These are phyloP conservation scores for Entomobrya proxima DNA, from an alignment of 2,888 invertebrate species.

Conservation along the genomic window DNA sequence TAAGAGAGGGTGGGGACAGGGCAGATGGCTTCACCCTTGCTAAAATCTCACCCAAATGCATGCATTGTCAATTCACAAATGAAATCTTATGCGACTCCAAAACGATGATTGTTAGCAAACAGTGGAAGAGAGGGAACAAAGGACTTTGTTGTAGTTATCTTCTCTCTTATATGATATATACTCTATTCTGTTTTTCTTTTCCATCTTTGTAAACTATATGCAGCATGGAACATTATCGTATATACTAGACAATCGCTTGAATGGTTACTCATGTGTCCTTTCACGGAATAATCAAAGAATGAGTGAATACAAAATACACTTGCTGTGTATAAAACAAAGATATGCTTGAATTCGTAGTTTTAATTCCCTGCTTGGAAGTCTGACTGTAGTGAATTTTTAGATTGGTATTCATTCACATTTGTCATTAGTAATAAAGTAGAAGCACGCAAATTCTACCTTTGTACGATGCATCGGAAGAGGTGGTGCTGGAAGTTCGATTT, in stretches of 20 bases:
- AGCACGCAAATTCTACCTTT: not conserved
- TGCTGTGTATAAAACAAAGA: slow-evolving; percentile 47
- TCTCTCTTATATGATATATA: not conserved
- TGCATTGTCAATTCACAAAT: slow-evolving; percentile 20
- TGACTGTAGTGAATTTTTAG: slow-evolving; percentile 1
- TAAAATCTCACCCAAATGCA: no score
- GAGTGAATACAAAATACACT: not conserved
- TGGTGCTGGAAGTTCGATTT: no score
- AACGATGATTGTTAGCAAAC: slow-evolving; percentile 36
- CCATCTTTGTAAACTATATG: slow-evolving; percentile 28
- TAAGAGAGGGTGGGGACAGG: slow-evolving; percentile 43
- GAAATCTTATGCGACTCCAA: slow-evolving; percentile 37
- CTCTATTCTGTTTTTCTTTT: not conserved
- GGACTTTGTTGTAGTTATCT: not conserved
- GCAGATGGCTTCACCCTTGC: not conserved
- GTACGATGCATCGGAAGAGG: no score
- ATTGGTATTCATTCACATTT: not conserved
- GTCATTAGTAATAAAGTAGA: not conserved
- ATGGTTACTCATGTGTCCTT: slow-evolving; percentile 37
- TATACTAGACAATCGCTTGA: slow-evolving; percentile 48
- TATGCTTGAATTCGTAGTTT: slow-evolving; percentile 21
- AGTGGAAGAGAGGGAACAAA: slow-evolving; percentile 15
- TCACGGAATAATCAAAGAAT: slow-evolving; percentile 3
- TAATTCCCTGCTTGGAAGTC: slow-evolving; percentile 31
- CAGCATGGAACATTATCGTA: slow-evolving; percentile 41